Base-by-base conservation (phyloP, 1,140 invertebrate genomes). In the Capitella teleta region DNA sequence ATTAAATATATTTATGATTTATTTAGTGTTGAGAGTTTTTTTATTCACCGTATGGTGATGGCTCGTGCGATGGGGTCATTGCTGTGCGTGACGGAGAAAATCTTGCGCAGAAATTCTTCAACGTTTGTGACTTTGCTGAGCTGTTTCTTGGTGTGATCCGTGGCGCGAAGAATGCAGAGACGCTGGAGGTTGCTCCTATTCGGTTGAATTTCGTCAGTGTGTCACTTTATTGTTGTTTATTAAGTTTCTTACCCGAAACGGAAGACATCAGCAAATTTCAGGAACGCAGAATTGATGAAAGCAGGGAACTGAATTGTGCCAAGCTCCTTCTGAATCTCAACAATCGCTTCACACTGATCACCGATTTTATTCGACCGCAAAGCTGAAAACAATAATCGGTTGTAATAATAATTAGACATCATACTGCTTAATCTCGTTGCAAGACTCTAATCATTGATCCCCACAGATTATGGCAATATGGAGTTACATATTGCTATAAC, bases 231-330 rank as follows among this genome's bases (percentile, higher is more conserved):
- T 40, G 2, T 40, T 21, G 38, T 47, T 47, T 21, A 32, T 47
- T 26, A 16, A 43, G 36, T 25, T 21, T 60, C 68, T 65, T 79
- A 85, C 70, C 91, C 90, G 61, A 82, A 81, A 37, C 90, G 81
- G 74, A 95, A 96, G 5, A 95, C 86, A 77, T 96, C 92, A 0
- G 90, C 85, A 34, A 97, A 68, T 77, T 96, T 96, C 14, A 97
- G 72, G 52, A 94, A 82, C 14, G 91, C 93, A 0, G 93, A 93
- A 71, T 96, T 98, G 21, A 98, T 96, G 1, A 98, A 72, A 65
- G 97, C 96, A 1, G 93, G 92, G 72, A 97, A 98, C 2, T 92
- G 91, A 71, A 95, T 95, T 73, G 93, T 94, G 67, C 95, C 90
- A 72, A 96, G 95, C 0, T 97, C 72, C 36, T 84, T 78, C 1